Evolutionary conservation across 2,888 invertebrate species (phyloP), one percentile per base, ranked within the genome.

Genomic region (Osmoderma eremita): DNA sequence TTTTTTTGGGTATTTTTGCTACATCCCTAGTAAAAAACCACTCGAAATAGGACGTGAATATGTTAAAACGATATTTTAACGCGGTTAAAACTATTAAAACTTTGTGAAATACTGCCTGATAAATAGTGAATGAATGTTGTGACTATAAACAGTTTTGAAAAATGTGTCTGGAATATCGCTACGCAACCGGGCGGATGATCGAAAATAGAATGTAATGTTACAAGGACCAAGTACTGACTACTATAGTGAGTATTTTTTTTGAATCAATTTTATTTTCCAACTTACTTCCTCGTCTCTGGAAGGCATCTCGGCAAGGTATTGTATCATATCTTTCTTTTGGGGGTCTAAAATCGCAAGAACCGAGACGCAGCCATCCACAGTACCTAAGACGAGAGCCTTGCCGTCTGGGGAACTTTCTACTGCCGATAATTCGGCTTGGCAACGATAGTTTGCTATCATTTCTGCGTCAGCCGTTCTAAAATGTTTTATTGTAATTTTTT

Each of bases 321-420:
- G 85, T 70, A 84, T 82, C 84, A 89, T 88, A 75, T 88, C 88
- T 20, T 86, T 83, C 75, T 90, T 90, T 8, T 84, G 83, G 0
- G 90, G 87, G 82, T 94, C 94, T 0, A 87, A 84, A 69, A 88
- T 87, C 13, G 94, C 92, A 65, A 97, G 84, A n/a, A 95, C 91
- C 0, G 95, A 94, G 64, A 97, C 88, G 78, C 96, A 96, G 3
- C 97, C 97, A 78, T 98, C 97, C 0, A 96, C 92, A 0, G 95
- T 96, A 0, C 95, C 96, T 58, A 97, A 85, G 0, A 95, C 93
- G 38, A 95, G 86, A 17, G 91, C 91, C 72, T 87, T 89, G 0
- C 95, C 95, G 71, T 93, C 94, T 58, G 89, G 89, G 0, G 93
- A 92, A 74, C 93, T 94, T 72, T 93, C 94, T 0, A 96, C 88